Evolutionary conservation across 2,888 invertebrate species (phyloP), one percentile per base, ranked within the genome.

Genomic region (Cenopis cana): DNA sequence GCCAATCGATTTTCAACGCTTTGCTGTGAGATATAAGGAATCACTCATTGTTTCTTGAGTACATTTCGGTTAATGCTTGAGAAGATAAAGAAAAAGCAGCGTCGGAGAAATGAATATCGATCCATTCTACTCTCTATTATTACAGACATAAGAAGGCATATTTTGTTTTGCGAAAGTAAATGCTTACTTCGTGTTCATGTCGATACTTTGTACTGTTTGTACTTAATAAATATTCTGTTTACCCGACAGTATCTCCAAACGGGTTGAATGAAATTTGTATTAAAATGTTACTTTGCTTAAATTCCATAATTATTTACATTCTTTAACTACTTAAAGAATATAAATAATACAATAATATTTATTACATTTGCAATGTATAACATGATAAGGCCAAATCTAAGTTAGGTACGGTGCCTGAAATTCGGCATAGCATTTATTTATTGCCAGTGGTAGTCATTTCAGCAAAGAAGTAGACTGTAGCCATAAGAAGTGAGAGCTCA

Each of bases 1-100:
- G 50, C 24, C 54, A 54, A 24, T 11, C 24, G 2, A 54, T 54
- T 54, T 18, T 54, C 1, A 14, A 3, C 54, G 6, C 17, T 54
- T 12, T 24, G 10, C 0, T 3, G 14, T 6, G 12, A 14, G 20
- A 5, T 20, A 54, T 54, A 54, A 24, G 84, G 83, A 84, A 76
- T 74, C 81, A 76, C 79, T 78, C 82, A 84, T 84, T 84, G 81
- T 76, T 77, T 24, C 12, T 0, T 17, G 2, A 0, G 33, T 24
- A 0, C 11, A 38, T 54, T 29, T 49, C 11, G 12, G 12, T 10
- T 33, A 11, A 24, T n/a, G 56, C 12, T 38, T 38, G 20, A 33
- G 14, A 18, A 24, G 29, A 29, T n/a, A 18, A 57, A 41, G 46
- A 18, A 50, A 29, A 20, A 36, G 17, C 49, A 12, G 33, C 12